Conservation (phyloP, 2,888 invertebrate genomes). For the Dryococelus australis region DNA sequence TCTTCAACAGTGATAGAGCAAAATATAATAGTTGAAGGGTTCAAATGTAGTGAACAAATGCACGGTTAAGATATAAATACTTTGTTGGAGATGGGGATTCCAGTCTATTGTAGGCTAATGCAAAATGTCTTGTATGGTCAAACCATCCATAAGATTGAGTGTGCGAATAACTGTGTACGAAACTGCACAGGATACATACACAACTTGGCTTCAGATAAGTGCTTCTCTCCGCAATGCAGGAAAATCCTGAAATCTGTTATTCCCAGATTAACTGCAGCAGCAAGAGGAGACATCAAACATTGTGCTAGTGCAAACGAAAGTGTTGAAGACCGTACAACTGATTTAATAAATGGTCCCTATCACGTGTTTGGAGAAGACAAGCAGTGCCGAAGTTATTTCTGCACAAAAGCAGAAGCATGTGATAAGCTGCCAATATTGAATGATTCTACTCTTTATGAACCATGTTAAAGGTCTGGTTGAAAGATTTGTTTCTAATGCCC, state of each 20-base stretch:
- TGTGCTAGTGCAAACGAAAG: background rate
- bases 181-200: background rate
- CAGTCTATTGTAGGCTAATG: background rate
- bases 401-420: background rate
- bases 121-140: background rate
- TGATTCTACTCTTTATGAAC: background rate
- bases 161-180: background rate
- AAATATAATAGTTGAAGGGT: constrained; percentile 12
- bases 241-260: background rate
- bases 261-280: background rate
- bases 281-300: background rate
- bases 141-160: background rate
- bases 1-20: background rate
- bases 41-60: background rate
- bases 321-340: background rate
- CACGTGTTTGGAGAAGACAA: background rate
- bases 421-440: background rate
- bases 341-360: background rate
- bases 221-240: background rate
- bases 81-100: constrained; percentile 24
- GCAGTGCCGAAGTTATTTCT: background rate
- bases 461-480: background rate
- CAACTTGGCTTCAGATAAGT: background rate
- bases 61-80: constrained; percentile 7
- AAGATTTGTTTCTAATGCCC: background rate